Base-by-base conservation (phyloP, 2,888 invertebrate genomes). In the Thereva unica region DNA sequence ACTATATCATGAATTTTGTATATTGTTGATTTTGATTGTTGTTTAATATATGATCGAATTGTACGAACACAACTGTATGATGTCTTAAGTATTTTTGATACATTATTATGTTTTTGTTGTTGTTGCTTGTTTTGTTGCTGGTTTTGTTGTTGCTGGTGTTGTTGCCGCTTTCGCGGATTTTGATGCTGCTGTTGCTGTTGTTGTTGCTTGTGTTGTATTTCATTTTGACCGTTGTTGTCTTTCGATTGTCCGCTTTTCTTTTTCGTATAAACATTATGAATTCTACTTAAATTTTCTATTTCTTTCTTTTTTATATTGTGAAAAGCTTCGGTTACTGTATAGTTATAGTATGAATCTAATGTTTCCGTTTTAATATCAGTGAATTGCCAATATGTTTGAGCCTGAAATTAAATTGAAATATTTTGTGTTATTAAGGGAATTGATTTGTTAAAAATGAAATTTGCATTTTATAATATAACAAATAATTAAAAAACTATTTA, bases 161-260 rank as follows among this genome's bases (percentile, higher is more conserved):
- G 9, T 5, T 10, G 10, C 4, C 23, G 8, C 6, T 23, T 23
- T 38, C n/a, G 45, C 34, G 34, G 44, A 35, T 47, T n/a, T 35
- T 37, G 47, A 7, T 38, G 40, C 6, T 37, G 5, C 4, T 5
- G 49, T 49, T 7, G 49, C 3, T 8, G 2, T 42, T 6, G 5
- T 34, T 23, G 52, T 7, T n/a, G 52, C n/a, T 6, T 35, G 35
- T 34, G 12, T 10, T 56, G 55, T 42, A 1, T 66, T 71, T 71
- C 70, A 71, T 70, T 66, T 69, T 71, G 9, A 71, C 70, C 4
- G 70, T 68, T 53, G 67, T 70, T 9, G 70, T 69, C n/a, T 54
- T 64, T 56, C 68, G 70, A 53, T 61, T 66, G 57, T 69, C 63
- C 23, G 63, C 56, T 23, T 65, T 54, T 7, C 52, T 59, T 37